Evolutionary conservation across 2,797 vertebrate genomes (phyloP).

Genomic region (Onychomys torridus): DNA sequence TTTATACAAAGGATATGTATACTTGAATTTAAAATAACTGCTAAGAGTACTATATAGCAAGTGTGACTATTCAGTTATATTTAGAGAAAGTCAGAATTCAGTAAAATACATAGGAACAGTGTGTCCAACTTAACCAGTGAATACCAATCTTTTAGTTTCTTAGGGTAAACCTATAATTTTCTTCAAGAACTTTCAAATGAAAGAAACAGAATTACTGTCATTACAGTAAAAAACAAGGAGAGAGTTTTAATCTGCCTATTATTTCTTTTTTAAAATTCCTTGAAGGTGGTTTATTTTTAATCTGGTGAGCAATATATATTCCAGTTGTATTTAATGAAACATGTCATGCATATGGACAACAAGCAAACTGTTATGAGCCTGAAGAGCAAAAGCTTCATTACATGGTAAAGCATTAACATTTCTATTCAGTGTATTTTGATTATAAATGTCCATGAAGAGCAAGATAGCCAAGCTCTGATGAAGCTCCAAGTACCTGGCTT

Average conservation of each 20-base stretch:
- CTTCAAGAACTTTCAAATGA: background rate
- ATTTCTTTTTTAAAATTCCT: conserved; percentile 15
- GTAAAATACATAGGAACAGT: background rate
- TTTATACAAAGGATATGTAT: background rate
- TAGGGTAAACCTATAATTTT: background rate
- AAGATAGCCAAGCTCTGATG: background rate
- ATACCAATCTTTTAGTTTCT: background rate
- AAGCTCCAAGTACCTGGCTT: background rate
- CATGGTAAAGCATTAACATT: conserved; percentile 13
- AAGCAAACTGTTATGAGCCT: background rate
- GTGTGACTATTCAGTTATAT: background rate
- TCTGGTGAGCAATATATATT: background rate
- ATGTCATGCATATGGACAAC: background rate
- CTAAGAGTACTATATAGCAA: background rate
- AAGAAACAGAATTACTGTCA: background rate
- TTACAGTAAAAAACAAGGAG: background rate
- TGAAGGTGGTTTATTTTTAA: conserved; percentile 37
- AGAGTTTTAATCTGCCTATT: background rate
- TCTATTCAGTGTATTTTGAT: background rate
- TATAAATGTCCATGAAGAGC: background rate
- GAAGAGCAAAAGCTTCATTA: background rate
- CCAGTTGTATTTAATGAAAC: conserved; percentile 39
- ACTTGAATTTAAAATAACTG: background rate
- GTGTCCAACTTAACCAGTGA: background rate
- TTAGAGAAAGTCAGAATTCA: background rate